phyloP scores from a whole-genome alignment of 2,888 invertebrate species.

The Odontocerum albicorne region DNA sequence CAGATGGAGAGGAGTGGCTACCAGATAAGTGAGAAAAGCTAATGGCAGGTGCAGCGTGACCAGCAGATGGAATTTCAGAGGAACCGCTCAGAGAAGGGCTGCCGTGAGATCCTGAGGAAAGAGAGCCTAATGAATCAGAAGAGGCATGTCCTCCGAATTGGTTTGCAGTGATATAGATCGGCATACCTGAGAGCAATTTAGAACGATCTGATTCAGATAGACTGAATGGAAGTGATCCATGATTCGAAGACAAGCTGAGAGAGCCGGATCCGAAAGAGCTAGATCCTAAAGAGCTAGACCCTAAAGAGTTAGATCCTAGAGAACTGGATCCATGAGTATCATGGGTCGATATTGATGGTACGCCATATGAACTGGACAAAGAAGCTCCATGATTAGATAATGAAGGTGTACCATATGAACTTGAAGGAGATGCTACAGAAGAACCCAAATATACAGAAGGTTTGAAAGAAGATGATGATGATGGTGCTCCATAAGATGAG shows the following conservation, averaged over 20 bases:
- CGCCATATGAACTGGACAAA: conserved; percentile 26
- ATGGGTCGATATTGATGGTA: conserved; percentile 4
- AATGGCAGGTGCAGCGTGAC: conserved; percentile 31
- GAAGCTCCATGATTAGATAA: conserved; percentile 19
- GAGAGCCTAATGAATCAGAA: conserved; percentile 5
- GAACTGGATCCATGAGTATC: conserved; percentile 41
- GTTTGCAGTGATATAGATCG: conserved; percentile 13
- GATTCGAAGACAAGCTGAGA: neutral
- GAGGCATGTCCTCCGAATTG: conserved; percentile 15
- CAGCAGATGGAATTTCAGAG: conserved; percentile 33
- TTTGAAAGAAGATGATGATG: conserved; percentile 51
- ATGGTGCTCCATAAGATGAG: conserved; percentile 43
- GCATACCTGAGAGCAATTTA: conserved; percentile 15
- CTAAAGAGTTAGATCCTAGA: conserved; percentile 43
- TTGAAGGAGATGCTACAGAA: conserved; percentile 37
- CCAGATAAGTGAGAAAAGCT: conserved; percentile 40
- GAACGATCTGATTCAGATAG: conserved; percentile 14
- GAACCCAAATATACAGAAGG: conserved; percentile 54
- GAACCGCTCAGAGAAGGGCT: conserved; percentile 33
- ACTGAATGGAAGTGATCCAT: conserved; percentile 4
- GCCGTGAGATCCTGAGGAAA: conserved; percentile 25
- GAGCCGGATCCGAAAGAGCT: neutral
- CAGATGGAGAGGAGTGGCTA: conserved; percentile 19
- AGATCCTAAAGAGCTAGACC: neutral
- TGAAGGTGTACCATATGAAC: conserved; percentile 22